Base-by-base conservation (phyloP, 2,113 vertebrate genomes). In the Phrynosoma blainvillii region DNA sequence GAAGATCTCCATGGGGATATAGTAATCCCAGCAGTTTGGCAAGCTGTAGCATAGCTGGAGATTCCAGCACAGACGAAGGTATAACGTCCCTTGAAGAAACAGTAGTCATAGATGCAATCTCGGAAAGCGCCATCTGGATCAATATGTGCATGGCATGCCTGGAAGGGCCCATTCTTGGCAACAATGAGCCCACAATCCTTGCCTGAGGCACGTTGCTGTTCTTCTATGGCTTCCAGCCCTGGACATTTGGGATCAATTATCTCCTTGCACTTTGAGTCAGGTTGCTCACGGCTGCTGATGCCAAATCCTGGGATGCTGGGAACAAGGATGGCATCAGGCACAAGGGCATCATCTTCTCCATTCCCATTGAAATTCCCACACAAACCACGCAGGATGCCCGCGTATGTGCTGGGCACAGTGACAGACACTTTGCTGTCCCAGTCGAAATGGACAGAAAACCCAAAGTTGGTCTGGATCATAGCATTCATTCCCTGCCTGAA, bases 291-390 rank as follows among this genome's bases (percentile, higher is more conserved):
- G 80, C 92, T 82, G 2, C 85, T 70, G 90, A 94, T 92, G 93
- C 91, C 97, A 97, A 97, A 92, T 95, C 96, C 13, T 97, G 93
- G 0, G 95, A 95, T 62, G 0, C 81, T 85, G 16, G 89, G 25
- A 18, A 96, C 92, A 0, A 87, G 62, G 76, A 90, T 88, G 1
- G 92, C 95, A 0, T 71, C 80, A 27, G 85, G 96, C 85, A 93
- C 92, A 78, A 52, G 90, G 77, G 96, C 94, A 56, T 98, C 97
- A 0, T 98, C 97, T 0, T 0, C 1, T 0, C 0, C 0, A 0
- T 95, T 65, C 0, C 96, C 96, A 0, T 98, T 96, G 90, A 97
- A 98, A 93, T 98, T 98, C 1, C 98, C 98, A 0, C 98, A 98
- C 80, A 98, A 96, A 47, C 98, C 98, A 0, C 97, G 97, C 3